phyloP scores from a whole-genome alignment of 2,797 vertebrate genomes.

The Coranthus polyacanthus region DNA sequence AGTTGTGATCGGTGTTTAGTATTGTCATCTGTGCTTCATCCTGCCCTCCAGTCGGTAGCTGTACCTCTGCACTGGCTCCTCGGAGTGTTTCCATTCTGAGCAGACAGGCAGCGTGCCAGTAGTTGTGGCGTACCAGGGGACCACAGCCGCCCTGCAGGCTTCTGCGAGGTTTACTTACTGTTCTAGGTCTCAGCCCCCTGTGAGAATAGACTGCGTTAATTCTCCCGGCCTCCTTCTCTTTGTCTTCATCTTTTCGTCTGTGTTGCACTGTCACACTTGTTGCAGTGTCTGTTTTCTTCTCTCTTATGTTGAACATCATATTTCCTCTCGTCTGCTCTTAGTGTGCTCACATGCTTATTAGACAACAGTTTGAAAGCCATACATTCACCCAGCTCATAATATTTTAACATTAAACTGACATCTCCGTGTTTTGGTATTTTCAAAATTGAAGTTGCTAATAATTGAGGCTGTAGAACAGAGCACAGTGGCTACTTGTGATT shows the following conservation, averaged over 20 bases:
- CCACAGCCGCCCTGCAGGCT: slow-evolving; percentile 69
- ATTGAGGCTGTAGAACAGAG: too few relatives aligned
- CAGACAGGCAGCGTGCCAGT: slow-evolving; percentile 46
- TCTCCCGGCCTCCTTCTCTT: slow-evolving; percentile 50
- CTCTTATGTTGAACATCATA: not conserved
- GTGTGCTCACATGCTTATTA: slow-evolving; percentile 4
- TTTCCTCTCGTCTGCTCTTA: not conserved
- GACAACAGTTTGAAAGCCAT: slow-evolving; percentile 1
- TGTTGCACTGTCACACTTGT: slow-evolving; percentile 17
- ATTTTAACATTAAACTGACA: not conserved
- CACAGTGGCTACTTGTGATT: too few relatives aligned
- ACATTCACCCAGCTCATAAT: not conserved
- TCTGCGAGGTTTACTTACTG: slow-evolving; percentile 80
- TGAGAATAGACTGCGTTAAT: slow-evolving; percentile 72
- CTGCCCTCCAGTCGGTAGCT: slow-evolving; percentile 22
- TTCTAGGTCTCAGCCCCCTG: slow-evolving; percentile 69
- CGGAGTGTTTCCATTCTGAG: slow-evolving; percentile 38
- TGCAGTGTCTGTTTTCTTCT: slow-evolving; percentile 3
- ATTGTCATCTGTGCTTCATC: slow-evolving; percentile 48
- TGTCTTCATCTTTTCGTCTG: slow-evolving; percentile 30
- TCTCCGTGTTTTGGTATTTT: too few relatives aligned
- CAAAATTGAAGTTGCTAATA: too few relatives aligned
- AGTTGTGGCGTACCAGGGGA: slow-evolving; percentile 67
- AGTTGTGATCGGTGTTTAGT: slow-evolving; percentile 7
- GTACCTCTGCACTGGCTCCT: slow-evolving; percentile 16